Percentiles rank a stretch among this genome's conserved stretches.
These are phyloP conservation scores for Portunus trituberculatus DNA, from an alignment of 1,140 invertebrate genomes.

Conservation along the genomic window DNA sequence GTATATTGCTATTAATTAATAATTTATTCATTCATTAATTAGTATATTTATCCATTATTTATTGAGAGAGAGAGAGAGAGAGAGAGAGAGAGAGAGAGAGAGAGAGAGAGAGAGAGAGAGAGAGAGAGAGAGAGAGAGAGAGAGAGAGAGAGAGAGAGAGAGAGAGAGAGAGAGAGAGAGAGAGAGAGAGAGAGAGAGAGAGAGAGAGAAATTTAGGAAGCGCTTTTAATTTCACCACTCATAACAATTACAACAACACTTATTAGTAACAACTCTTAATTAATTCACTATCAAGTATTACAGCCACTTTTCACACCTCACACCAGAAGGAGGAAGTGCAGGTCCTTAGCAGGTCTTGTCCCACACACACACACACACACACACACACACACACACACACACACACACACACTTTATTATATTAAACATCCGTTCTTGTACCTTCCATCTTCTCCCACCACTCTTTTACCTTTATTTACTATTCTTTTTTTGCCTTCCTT, in stretches of 20 bases:
- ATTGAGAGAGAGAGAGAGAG: background rate
- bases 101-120: background rate
- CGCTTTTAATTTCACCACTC: too few relatives aligned
- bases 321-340: background rate
- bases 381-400: too few relatives aligned
- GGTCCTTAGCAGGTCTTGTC: too few relatives aligned
- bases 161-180: constrained; percentile 30
- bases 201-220: background rate
- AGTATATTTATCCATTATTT: too few relatives aligned
- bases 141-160: background rate
- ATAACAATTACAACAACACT: too few relatives aligned
- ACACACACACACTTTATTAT: too few relatives aligned
- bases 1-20: too few relatives aligned
- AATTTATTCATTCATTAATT: too few relatives aligned
- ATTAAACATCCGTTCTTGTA: background rate
- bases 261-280: background rate
- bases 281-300: background rate
- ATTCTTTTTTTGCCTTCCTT: background rate
- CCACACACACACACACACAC: too few relatives aligned
- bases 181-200: background rate
- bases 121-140: background rate
- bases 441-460: background rate
- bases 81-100: background rate
- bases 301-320: background rate
- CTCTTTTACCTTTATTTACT: background rate